Evolutionary conservation across 2,888 invertebrate species (phyloP).

Genomic region (Julus scandinavius): DNA sequence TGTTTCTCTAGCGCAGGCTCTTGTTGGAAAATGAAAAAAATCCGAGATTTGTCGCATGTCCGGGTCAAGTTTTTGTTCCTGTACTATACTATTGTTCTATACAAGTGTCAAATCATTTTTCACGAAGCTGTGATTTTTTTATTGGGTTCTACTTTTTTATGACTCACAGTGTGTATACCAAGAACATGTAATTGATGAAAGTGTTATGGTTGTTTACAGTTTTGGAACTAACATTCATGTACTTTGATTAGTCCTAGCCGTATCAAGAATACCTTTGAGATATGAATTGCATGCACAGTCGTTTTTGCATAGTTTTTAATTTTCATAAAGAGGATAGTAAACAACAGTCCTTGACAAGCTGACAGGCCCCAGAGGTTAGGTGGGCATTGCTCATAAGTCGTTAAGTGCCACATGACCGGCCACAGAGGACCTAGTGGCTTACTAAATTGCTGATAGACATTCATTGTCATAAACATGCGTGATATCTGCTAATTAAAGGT

Average conservation of each 20-base stretch:
- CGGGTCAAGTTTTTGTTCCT: no score
- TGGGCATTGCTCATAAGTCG: not conserved
- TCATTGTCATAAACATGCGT: constrained; percentile 8
- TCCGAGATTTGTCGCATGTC: no score
- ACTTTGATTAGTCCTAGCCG: no score
- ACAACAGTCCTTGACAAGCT: not conserved
- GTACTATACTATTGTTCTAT: no score
- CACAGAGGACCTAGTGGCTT: constrained; percentile 1
- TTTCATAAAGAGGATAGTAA: not conserved
- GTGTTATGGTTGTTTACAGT: no score
- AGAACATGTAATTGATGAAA: not conserved
- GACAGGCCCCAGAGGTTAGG: constrained; percentile 30
- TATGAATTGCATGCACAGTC: not conserved
- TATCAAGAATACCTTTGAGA: not conserved
- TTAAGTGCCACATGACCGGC: not conserved
- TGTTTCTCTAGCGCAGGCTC: no score
- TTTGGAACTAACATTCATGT: no score
- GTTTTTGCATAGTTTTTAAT: not conserved
- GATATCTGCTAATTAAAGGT: not conserved
- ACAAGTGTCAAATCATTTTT: no score
- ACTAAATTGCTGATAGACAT: constrained; percentile 13
- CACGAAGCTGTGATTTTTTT: no score
- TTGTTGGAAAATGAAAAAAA: no score
- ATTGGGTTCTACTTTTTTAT: no score
- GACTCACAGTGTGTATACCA: not conserved